These are phyloP conservation scores for Nomada goodeniana DNA, from an alignment of 2,888 invertebrate species.

Conservation along the genomic window DNA sequence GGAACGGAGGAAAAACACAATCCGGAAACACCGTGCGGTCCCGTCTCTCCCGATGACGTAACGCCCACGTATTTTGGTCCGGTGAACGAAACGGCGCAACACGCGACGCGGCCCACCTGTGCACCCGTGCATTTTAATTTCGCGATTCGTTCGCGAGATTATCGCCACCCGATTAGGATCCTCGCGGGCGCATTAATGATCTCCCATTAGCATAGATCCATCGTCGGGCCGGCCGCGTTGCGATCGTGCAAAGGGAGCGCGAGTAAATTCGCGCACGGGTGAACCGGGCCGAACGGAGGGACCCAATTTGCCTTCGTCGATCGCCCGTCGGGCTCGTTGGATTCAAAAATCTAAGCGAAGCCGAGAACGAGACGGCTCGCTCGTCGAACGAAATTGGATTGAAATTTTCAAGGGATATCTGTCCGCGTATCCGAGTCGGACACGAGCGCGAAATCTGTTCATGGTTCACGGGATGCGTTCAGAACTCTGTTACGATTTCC, in stretches of 20 bases:
- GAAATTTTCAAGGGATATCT: not conserved
- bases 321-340: not conserved
- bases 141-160: conserved; percentile 71
- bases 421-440: not conserved
- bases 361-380: too few relatives aligned
- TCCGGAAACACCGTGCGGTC: conserved; percentile 62
- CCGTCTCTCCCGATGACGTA: conserved; percentile 60
- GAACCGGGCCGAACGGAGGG: conserved; percentile 47
- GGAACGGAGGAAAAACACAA: conserved; percentile 28
- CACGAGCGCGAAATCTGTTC: too few relatives aligned
- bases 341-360: conserved; percentile 8
- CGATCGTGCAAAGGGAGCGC: conserved; percentile 64
- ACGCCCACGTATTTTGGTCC: conserved; percentile 50
- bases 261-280: conserved; percentile 53
- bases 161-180: conserved; percentile 73
- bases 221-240: conserved; percentile 71
- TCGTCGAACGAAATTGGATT: not conserved
- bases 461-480: not conserved
- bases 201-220: conserved; percentile 83
- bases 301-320: conserved; percentile 41
- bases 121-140: conserved; percentile 79
- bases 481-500: not conserved
- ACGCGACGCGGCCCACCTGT: conserved; percentile 79
- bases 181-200: conserved; percentile 80
- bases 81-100: conserved; percentile 50